Percentiles rank a stretch among this genome's conserved stretches.
Evolutionary conservation across 2,797 vertebrate genomes (phyloP).

Genomic region (Epinephelus coioides): DNA sequence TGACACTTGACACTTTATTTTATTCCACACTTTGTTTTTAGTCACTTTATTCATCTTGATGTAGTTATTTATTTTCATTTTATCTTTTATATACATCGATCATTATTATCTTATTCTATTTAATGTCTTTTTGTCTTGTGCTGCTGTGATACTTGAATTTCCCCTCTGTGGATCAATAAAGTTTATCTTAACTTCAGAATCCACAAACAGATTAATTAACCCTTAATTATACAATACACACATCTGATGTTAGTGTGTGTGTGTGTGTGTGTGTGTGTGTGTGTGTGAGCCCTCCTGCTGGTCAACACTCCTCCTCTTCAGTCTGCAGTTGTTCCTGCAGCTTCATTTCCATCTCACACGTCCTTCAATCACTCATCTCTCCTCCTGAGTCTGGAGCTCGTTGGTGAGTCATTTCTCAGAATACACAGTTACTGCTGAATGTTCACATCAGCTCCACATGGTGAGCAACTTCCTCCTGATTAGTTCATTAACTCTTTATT

Average conservation of each 20-base stretch:
- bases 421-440: constrained; percentile 8
- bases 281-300: constrained; percentile 32
- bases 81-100: too few relatives aligned
- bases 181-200: not conserved
- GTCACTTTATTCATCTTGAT: too few relatives aligned
- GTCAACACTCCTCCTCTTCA: not conserved
- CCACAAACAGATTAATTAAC: constrained; percentile 13
- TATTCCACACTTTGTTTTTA: too few relatives aligned
- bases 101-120: too few relatives aligned
- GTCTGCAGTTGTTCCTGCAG: constrained; percentile 45
- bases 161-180: too few relatives aligned
- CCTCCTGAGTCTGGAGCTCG: not conserved
- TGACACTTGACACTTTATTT: too few relatives aligned
- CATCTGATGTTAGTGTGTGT: not conserved
- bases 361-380: not conserved
- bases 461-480: too few relatives aligned
- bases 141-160: too few relatives aligned
- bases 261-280: constrained; percentile 2
- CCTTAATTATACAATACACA: constrained; percentile 43
- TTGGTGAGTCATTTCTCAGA: not conserved
- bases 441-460: too few relatives aligned
- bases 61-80: too few relatives aligned
- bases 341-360: constrained; percentile 19
- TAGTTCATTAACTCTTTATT: too few relatives aligned
- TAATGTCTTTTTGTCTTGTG: too few relatives aligned